Evolutionary conservation across 1,140 invertebrate genomes (phyloP).

Genomic region (Druon quercuslanigerum): DNA sequence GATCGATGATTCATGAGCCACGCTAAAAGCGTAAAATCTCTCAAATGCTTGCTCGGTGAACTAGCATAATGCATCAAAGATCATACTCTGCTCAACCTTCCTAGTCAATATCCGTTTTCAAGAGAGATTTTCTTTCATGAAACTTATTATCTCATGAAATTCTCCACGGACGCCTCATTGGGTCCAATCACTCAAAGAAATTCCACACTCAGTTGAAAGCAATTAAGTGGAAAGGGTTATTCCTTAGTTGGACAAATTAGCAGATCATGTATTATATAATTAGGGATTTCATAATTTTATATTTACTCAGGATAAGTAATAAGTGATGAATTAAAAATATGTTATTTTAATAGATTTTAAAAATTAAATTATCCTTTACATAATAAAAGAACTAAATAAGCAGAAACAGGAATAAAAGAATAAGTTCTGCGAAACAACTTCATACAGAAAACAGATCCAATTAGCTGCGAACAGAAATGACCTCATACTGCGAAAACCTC

Average conservation of each 20-base stretch:
- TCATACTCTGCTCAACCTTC: neutral
- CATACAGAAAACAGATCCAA: too few relatives aligned
- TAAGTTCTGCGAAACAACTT: too few relatives aligned
- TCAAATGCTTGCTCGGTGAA: conserved; percentile 52
- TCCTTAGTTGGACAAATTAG: too few relatives aligned
- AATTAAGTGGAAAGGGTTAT: too few relatives aligned
- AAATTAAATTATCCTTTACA: too few relatives aligned
- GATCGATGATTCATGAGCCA: conserved; percentile 42
- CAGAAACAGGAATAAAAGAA: too few relatives aligned
- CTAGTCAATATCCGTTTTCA: neutral
- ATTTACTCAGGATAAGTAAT: neutral
- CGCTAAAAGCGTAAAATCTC: conserved; percentile 36
- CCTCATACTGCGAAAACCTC: too few relatives aligned
- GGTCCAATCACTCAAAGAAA: too few relatives aligned
- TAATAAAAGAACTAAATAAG: too few relatives aligned
- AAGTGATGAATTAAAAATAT: conserved; percentile 30
- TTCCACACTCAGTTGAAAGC: too few relatives aligned
- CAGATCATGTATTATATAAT: neutral
- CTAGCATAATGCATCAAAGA: conserved; percentile 54
- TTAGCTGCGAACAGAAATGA: too few relatives aligned
- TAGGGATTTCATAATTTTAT: neutral
- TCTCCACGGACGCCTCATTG: neutral
- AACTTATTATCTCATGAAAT: neutral
- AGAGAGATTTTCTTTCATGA: neutral
- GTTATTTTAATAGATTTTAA: neutral